A percentile compares a stretch with the other conserved stretches of the same genome.
These are phyloP conservation scores for Phlogophora meticulosa DNA, from an alignment of 2,888 invertebrate species.

Conservation along the genomic window DNA sequence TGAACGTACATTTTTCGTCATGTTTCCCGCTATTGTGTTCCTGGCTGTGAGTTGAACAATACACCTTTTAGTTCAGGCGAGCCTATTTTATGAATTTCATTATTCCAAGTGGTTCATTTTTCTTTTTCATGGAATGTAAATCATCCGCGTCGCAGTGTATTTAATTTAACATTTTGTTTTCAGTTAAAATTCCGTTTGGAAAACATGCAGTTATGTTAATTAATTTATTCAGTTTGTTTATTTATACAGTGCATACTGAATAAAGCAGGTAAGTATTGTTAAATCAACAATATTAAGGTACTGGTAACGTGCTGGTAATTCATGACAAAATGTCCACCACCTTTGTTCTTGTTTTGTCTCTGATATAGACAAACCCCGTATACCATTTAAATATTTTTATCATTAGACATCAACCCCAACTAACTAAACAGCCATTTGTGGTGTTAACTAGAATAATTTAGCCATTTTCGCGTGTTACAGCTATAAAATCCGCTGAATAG, in stretches of 20 bases:
- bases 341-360: background rate
- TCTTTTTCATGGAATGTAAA: conserved; percentile 18
- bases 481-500: conserved; percentile 68
- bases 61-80: conserved; percentile 39
- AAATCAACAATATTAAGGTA: background rate
- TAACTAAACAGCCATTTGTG: conserved; percentile 57
- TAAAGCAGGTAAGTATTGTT: background rate
- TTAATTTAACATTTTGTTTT: background rate
- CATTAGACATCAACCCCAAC: conserved; percentile 32
- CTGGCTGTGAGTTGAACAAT: conserved; percentile 39
- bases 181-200: background rate
- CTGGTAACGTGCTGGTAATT: no score
- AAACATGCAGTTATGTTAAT: background rate
- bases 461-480: conserved; percentile 68
- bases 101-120: conserved; percentile 30
- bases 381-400: conserved; percentile 45
- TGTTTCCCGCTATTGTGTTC: conserved; percentile 44
- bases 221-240: background rate
- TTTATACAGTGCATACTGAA: background rate
- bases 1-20: conserved; percentile 43
- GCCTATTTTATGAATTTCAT: conserved; percentile 33
- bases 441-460: conserved; percentile 71
- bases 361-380: background rate
- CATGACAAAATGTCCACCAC: background rate
- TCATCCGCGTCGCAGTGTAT: conserved; percentile 12